Conservation (phyloP, 2,888 invertebrate genomes). For the Gastrophysa polygoni region DNA sequence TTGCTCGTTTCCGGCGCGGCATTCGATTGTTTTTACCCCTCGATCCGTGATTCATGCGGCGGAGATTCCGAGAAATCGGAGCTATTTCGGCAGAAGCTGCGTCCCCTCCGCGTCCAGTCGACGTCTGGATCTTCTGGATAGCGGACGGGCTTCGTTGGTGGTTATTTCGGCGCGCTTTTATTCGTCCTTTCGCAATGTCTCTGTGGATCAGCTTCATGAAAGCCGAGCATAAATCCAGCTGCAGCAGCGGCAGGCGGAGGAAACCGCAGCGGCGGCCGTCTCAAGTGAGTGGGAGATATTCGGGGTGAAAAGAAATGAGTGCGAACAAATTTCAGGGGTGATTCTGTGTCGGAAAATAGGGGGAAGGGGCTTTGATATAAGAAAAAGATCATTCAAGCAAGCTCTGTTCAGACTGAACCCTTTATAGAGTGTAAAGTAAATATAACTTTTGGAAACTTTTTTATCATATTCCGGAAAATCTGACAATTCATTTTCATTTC, state of each 20-base stretch:
- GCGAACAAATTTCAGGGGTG: no score
- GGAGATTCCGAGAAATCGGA: constrained; percentile 16
- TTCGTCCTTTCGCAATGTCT: constrained; percentile 37
- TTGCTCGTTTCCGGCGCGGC: no score
- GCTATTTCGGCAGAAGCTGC: constrained; percentile 23
- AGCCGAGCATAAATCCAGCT: constrained; percentile 33
- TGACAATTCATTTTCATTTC: no score
- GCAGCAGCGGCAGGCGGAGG: constrained; percentile 30
- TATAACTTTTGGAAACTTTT: no score
- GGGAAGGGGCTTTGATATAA: no score
- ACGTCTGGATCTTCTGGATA: not conserved
- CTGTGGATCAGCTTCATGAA: constrained; percentile 49
- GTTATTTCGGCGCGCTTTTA: not conserved
- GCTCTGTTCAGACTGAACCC: no score
- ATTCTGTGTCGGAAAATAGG: no score
- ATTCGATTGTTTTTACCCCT: no score
- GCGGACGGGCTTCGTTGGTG: not conserved
- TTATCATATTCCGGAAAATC: no score
- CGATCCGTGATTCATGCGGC: constrained; percentile 7
- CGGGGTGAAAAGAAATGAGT: no score
- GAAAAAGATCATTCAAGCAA: no score
- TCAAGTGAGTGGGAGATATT: constrained; percentile 20
- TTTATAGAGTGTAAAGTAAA: no score
- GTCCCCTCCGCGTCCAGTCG: not conserved
- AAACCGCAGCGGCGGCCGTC: constrained; percentile 18